Evolutionary conservation across 2,797 vertebrate genomes (phyloP).

Genomic region (Anguilla megastoma): DNA sequence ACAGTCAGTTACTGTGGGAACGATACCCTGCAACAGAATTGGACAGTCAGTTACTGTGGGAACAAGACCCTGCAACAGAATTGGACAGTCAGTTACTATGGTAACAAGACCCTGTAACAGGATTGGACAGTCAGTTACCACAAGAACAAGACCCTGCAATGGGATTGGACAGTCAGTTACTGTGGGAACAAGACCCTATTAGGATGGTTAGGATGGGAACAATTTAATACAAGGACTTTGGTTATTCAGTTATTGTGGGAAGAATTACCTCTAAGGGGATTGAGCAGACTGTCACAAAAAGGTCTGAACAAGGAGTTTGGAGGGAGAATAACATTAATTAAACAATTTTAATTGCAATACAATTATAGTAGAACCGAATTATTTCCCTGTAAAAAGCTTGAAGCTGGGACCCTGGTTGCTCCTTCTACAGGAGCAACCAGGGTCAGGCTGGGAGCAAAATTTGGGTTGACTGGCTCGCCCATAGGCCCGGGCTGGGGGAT

Average conservation of each 20-base stretch:
- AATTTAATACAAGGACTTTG: too few species aligned
- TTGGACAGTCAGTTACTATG: neutral
- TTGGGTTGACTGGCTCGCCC: too few species aligned
- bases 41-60: neutral
- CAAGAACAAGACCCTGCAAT: neutral
- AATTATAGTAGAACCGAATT: too few species aligned
- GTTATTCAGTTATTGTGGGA: neutral
- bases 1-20: too few species aligned
- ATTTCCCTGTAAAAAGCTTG: neutral
- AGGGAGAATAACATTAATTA: neutral
- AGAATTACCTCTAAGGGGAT: slow-evolving; percentile 34
- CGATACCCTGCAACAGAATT: too few species aligned
- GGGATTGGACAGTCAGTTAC: neutral
- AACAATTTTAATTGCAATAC: neutral
- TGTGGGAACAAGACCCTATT: neutral
- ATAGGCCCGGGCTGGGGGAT: too few species aligned
- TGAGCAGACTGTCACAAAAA: neutral
- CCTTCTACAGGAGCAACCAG: too few species aligned
- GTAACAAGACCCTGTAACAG: neutral
- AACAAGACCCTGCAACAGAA: slow-evolving; percentile 35
- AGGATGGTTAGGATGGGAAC: too few species aligned
- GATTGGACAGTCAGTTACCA: neutral
- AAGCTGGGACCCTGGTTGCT: neutral
- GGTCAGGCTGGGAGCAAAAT: too few species aligned
- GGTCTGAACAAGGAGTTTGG: neutral